Conservation (phyloP, 2,797 vertebrate genomes). For the Parauchenoglanis punctatus region DNA sequence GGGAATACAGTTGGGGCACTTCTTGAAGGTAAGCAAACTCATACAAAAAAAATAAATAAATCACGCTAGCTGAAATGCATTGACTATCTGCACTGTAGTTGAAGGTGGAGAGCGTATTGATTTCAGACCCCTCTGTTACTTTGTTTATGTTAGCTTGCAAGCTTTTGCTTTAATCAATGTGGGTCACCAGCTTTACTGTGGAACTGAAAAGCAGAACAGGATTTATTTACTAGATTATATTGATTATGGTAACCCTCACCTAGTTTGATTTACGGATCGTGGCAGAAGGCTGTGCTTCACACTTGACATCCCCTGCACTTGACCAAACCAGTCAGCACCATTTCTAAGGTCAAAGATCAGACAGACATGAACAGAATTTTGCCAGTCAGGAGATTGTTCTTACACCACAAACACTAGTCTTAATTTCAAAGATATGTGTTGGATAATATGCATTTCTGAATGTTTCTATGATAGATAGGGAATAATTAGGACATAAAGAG, state of each 20-base stretch:
- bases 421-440: neutral
- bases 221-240: slow-evolving; percentile 58
- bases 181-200: slow-evolving; percentile 44
- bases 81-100: slow-evolving; percentile 43
- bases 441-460: neutral
- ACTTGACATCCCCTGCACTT: slow-evolving; percentile 46
- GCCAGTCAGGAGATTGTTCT: slow-evolving; percentile 21
- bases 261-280: slow-evolving; percentile 55
- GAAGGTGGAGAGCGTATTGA: slow-evolving; percentile 45
- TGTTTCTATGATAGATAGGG: neutral
- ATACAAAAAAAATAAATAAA: neutral
- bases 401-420: neutral
- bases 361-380: slow-evolving; percentile 28
- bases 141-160: slow-evolving; percentile 52
- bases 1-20: too few relatives aligned
- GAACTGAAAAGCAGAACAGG: slow-evolving; percentile 49
- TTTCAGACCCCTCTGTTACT: slow-evolving; percentile 37
- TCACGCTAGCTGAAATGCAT: slow-evolving; percentile 22
- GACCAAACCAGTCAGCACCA: slow-evolving; percentile 48
- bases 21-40: neutral
- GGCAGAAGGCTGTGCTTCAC: slow-evolving; percentile 31
- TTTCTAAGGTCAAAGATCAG: slow-evolving; percentile 32
- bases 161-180: slow-evolving; percentile 50
- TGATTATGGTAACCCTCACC: slow-evolving; percentile 34
- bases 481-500: neutral